Evolutionary conservation across 2,888 invertebrate genomes (phyloP), one percentile per base, ranked within the genome.

Genomic region (Formica aserva): DNA sequence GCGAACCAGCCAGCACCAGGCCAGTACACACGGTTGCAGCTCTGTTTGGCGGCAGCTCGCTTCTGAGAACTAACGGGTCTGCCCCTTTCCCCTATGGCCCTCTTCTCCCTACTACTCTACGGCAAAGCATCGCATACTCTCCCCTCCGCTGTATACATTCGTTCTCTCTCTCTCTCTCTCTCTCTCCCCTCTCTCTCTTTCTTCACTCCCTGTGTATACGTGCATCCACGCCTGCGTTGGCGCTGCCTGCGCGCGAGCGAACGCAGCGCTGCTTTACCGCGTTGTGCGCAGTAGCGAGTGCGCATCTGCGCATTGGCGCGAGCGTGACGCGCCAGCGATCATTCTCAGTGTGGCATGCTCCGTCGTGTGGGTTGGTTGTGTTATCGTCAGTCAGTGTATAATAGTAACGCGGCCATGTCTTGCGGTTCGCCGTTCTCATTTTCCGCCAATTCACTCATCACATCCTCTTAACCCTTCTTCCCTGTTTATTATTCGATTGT

Each of bases 21-120:
- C 80, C 84, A 86, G 86, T 89, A 91, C 90, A 91, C 90, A 86
- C 91, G 90, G 92, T 93, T 92, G 93, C 93, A 93, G 92, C 93
- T 93, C 92, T 93, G 93, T 93, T 93, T 93, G 93, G 92, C 93
- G 92, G 92, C 93, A 92, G 91, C 92, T 91, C 92, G 92, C 91
- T 93, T 94, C 94, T 92, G 90, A 93, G 93, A 93, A 94, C 91
- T 94, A 94, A 94, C 94, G 94, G 94, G 93, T 94, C 93, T 92
- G 92, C 92, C 91, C 92, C 60, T 57, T 69, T 48, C 52, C 82
- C 82, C 77, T 29, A 13, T 63, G 9, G 15, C 57, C 84, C 65
- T 65, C 72, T 52, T 52, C 80, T 66, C 55, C 82, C 85, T 52
- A 76, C 86, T 86, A 90, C 84, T 81, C 86, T 32, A 72, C 87